These are phyloP conservation scores for Lasioglossum lativentre DNA, from an alignment of 2,888 invertebrate species.

Conservation along the genomic window DNA sequence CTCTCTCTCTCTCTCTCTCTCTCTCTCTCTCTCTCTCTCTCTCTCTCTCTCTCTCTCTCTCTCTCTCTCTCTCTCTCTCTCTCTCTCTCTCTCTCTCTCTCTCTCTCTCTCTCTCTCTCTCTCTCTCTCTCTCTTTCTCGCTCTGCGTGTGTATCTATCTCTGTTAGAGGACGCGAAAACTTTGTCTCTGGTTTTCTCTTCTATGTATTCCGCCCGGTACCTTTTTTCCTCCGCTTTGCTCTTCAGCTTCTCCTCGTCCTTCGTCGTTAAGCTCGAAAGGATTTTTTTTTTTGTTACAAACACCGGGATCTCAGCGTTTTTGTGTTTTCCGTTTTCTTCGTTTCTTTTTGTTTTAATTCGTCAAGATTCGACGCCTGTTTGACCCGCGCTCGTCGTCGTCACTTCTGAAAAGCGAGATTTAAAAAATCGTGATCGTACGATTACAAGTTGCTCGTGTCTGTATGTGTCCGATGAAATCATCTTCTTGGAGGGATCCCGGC, in stretches of 20 bases:
- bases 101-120: not conserved
- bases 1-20: not conserved
- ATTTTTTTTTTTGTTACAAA: slow-evolving; percentile 18
- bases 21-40: not conserved
- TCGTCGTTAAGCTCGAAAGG: slow-evolving; percentile 50
- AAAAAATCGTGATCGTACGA: slow-evolving; percentile 23
- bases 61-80: not conserved
- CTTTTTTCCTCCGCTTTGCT: not conserved
- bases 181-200: not conserved
- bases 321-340: not conserved
- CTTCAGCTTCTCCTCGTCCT: not conserved
- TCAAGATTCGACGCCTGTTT: slow-evolving; percentile 3
- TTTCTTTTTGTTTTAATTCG: not conserved
- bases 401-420: slow-evolving; percentile 18
- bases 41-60: not conserved
- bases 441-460: not conserved
- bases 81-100: not conserved
- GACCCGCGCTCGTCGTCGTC: not conserved
- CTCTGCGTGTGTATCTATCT: not conserved
- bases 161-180: slow-evolving; percentile 23
- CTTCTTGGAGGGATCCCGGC: not conserved
- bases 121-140: not conserved
- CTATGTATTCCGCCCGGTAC: not conserved
- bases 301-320: not conserved
- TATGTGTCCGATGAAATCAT: not conserved